Evolutionary conservation across 2,888 invertebrate species (phyloP), one percentile per base, ranked within the genome.

Genomic region (Megaustenia siamemsis): DNA sequence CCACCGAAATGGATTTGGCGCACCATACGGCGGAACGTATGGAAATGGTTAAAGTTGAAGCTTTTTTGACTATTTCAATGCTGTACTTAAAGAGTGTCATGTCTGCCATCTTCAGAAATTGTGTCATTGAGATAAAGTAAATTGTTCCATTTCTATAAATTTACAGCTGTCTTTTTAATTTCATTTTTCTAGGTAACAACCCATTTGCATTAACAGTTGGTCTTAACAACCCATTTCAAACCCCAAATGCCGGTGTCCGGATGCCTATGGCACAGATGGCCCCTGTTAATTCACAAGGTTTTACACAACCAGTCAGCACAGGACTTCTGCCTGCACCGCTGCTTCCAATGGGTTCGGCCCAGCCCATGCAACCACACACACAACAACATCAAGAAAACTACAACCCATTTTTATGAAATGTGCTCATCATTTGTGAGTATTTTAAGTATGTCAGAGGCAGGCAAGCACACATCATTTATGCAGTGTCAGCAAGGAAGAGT

Each of bases 211-310:
- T 86, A 83, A 85, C 86, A 10, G 83, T 89, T 12, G 88, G 86
- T 38, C 86, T 87, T 32, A 91, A 89, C 78, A 93, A 93, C 88
- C 93, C 93, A 24, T 93, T 93, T 89, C 92, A 91, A 79, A 90
- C 89, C 76, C 91, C 91, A 32, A 89, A 87, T 75, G 85, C 86
- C n/a, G 88, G 88, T 56, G 86, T 86, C 40, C 87, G 92, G 78
- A 90, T 93, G 43, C 92, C 93, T 40, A 89, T 93, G 86, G 92
- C 90, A 83, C 92, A 93, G 88, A 88, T 93, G 87, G 90, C 90
- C 81, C 91, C 91, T 78, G 87, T 88, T 24, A 86, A 87, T 28
- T 81, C 88, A 35, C 89, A 88, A 56, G 92, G 92, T 66, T 92
- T 92, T 86, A 87, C 89, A 32, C 92, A 91, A 86, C 88, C 91